phyloP scores from a whole-genome alignment of 2,888 invertebrate species.

The Belgica antarctica region DNA sequence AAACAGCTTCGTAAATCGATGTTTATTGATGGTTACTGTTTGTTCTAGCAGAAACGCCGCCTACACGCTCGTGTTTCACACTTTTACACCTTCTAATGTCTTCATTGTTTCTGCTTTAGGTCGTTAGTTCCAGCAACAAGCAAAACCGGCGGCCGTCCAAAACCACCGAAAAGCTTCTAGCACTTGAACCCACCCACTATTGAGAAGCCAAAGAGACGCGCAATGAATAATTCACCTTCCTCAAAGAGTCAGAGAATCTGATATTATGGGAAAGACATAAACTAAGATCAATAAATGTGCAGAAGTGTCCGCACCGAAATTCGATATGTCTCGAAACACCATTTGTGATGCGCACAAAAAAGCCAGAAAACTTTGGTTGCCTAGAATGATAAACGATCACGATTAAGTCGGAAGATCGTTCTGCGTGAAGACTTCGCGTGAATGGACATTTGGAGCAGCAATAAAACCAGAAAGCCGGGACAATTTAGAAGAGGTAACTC shows the following conservation, averaged over 20 bases:
- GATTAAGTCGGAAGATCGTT: background rate
- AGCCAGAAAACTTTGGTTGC: background rate
- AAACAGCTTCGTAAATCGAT: background rate
- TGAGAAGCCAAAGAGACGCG: too few relatives aligned
- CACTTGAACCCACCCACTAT: conserved; percentile 6
- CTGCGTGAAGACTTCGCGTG: background rate
- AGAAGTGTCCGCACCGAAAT: background rate
- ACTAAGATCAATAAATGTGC: background rate
- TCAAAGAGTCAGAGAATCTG: background rate
- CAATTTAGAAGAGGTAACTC: too few relatives aligned
- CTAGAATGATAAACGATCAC: background rate
- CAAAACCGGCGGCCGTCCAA: background rate
- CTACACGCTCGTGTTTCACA: too few relatives aligned
- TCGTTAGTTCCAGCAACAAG: background rate
- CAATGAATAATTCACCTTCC: background rate
- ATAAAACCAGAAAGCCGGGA: conserved; percentile 5
- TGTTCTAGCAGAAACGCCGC: background rate
- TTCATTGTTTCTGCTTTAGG: background rate
- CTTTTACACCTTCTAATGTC: background rate
- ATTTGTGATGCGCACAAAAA: conserved; percentile 12
- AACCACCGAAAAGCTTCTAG: background rate
- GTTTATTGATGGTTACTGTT: background rate
- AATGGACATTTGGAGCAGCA: background rate
- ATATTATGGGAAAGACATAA: background rate
- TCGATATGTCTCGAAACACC: background rate